Base-by-base conservation (phyloP, 2,888 invertebrate genomes). In the Lissocephala sabroskyi region DNA sequence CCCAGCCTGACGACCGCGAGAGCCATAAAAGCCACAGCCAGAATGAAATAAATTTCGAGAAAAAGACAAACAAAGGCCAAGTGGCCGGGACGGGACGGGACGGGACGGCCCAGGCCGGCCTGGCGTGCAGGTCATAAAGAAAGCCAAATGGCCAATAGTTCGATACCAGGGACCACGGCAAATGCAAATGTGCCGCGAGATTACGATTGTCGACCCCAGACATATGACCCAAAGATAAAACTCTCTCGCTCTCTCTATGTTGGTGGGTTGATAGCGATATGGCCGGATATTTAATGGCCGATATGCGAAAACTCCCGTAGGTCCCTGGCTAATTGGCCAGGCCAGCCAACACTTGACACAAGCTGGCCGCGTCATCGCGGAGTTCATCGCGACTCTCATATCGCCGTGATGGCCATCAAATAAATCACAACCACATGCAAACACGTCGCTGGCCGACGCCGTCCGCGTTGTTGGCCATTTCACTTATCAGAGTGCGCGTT, bases 401-500 rank as follows among this genome's bases (percentile, higher is more conserved):
- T 40, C 33, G 17, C 16, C 28, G 28, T 35, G 23, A 18, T 2
- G 59, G 52, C 68, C 74, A 70, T 70, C 68, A 70, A 76, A 70
- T 70, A 70, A 70, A 70, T 70, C 77, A 70, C 46, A 28, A 35
- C 3, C 3, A 23, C 16, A 35, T 14, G 9, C 3, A 33, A 13
- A 11, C n/a, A 40, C 30, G 33, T 47, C 49, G 33, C 40, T 23
- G 35, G 26, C 32, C 32, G 37, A 39, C 41, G 18, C 45, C 47
- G 33, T 37, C 44, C n/a, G 14, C 30, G 9, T 40, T 7, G 19
- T 23, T 56, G 52, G 71, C 71, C 65, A 65, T 71, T 67, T 74
- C 60, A 65, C 67, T 75, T 71, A 75, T 71, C 75, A 75, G 61
- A 75, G 67, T 75, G 70, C 75, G 70, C 70, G 75, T 70, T 75